Base-by-base conservation (phyloP, 2,888 invertebrate species). In the Atherix ibis region DNA sequence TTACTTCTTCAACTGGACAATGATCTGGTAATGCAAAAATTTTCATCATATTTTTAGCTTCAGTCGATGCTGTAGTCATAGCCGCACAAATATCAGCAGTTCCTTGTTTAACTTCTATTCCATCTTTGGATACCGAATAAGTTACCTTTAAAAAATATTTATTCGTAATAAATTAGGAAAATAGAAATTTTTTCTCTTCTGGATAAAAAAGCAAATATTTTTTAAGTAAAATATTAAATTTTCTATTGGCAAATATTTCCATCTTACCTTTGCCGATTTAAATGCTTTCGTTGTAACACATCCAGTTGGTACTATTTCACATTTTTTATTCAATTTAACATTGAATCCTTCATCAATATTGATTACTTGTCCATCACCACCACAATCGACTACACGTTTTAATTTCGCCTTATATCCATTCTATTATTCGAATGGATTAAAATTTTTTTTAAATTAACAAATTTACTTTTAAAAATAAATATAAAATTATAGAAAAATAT, bases 221-320 rank as follows among this genome's bases (percentile, higher is more conserved):
- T 31, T 27, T 8, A n/a, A 28, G 14, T 10, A 14, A 14, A 1
- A 22, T 4, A 30, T 17, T 17, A 28, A 19, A 19, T 31, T 25
- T 9, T 24, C 25, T 28, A 27, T 4, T 18, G 24, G 16, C 29
- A 13, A 15, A 36, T 10, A 22, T 17, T 16, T 4, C 25, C 8
- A 40, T 38, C 15, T 40, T 45, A 58, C 57, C 41, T 49, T 41
- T 5, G 64, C 62, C 2, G 58, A 58, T 18, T 40, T 46, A 27
- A 64, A 63, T 1, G 53, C 52, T 44, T 64, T 63, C 14, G 56
- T 55, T 2, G 41, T 43, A 2, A 64, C 42, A 43, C 66, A 66
- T 13, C 65, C 66, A 2, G 36, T 41, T 4, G 62, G 53, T 4
- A 63, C 44, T 4, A 66, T 27, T 40, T 65, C 62, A 43, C 66